Base-by-base conservation (phyloP, 2,888 invertebrate genomes). In the Neoascia interrupta region DNA sequence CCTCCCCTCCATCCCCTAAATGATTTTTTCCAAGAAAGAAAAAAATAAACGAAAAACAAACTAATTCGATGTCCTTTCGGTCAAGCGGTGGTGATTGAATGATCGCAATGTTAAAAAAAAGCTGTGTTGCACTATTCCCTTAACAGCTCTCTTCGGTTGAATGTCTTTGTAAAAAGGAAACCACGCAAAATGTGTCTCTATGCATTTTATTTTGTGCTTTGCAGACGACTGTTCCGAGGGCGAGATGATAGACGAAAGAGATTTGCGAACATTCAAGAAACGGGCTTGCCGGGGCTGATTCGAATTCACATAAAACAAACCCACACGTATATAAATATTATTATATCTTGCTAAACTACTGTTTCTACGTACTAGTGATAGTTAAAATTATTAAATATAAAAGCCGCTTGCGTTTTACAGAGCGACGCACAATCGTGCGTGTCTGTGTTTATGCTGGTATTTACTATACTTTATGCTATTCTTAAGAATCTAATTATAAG, bases 261-360 rank as follows among this genome's bases (percentile, higher is more conserved):
- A 73, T 66, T 58, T 73, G 66, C 79, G 66, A 66, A 51, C 66
- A 73, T 79, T 79, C 64, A 79, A 79, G 54, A 79, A 79, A 72
- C 66, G 79, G 16, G 79, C 73, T 66, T 73, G 73, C 61, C 79
- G 73, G 51, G 73, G 79, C 36, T 79, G 79, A 79, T 43, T 66
- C 49, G 49, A 72, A 28, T 73, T 73, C 47, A 53, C 28, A 60
- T 53, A 72, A 23, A n/a, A 23, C 26, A 63, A 28, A 54, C 10
- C 23, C 39, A 16, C 34, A 53, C 5, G 31, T 11, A 37, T 16
- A 34, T 37, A 47, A n/a, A n/a, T 56, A 56, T 34, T 39, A 63
- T 56, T 72, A 39, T 45, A 61, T 61, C 34, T 70, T 64, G 43
- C 53, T 60, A 43, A 41, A 43, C 39, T 21, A 64, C 66, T 73